phyloP scores from a whole-genome alignment of 2,888 invertebrate species.

The Apamea sordens region DNA sequence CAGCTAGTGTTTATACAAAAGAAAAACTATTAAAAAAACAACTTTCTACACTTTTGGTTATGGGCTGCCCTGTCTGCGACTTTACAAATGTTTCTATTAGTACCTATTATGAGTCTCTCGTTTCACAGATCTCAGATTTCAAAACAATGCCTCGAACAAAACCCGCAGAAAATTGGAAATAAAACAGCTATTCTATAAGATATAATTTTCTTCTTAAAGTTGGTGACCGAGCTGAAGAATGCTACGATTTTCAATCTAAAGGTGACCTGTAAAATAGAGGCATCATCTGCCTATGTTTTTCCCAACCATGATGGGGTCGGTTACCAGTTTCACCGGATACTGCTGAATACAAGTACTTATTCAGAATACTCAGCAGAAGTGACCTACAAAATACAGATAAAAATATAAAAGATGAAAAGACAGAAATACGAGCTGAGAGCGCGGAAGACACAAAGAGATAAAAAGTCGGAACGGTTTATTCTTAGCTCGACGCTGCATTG shows the following conservation, averaged over 20 bases:
- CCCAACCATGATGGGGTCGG: background rate
- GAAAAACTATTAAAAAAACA: background rate
- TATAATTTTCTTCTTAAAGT: background rate
- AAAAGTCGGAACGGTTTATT: background rate
- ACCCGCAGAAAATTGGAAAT: background rate
- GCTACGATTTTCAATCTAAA: background rate
- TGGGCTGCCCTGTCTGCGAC: background rate
- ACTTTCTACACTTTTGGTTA: background rate
- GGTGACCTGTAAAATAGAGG: background rate
- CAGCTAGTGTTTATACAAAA: background rate
- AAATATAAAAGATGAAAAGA: background rate
- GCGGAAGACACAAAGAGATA: background rate
- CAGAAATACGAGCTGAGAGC: background rate
- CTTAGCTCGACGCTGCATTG: background rate
- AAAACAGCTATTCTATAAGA: background rate
- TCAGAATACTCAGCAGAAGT: background rate
- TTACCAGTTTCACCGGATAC: background rate
- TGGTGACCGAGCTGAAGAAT: background rate
- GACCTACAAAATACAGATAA: background rate
- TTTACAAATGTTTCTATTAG: background rate
- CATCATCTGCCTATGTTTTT: background rate
- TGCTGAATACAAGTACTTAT: background rate
- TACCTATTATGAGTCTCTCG: background rate
- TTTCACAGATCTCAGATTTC: background rate
- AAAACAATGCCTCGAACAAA: background rate